Conservation (phyloP, 2,888 invertebrate species). For the Diogma glabrata region DNA sequence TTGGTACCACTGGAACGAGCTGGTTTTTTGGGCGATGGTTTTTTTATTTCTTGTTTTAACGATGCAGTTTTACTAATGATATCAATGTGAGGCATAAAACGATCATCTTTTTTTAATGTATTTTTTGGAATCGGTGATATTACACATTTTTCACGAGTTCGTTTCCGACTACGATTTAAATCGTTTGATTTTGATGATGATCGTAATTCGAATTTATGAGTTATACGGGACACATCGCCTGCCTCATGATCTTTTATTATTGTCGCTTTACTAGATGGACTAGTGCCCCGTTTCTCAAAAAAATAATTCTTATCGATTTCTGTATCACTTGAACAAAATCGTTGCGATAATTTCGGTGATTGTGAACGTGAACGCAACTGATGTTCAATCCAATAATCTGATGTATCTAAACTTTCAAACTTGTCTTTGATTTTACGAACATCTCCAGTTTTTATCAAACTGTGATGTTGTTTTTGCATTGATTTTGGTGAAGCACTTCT, state of each 20-base stretch:
- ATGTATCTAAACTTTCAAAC: constrained; percentile 46
- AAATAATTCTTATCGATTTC: constrained; percentile 48
- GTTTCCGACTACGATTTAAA: constrained; percentile 36
- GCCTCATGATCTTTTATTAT: constrained; percentile 38
- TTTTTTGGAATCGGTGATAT: constrained; percentile 52
- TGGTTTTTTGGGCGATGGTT: constrained; percentile 17
- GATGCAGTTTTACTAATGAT: constrained; percentile 79
- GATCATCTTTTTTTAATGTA: constrained; percentile 52
- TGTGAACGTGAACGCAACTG: background rate
- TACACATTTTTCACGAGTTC: constrained; percentile 34
- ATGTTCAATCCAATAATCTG: constrained; percentile 35
- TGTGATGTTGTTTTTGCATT: constrained; percentile 58
- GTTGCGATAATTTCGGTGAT: constrained; percentile 29
- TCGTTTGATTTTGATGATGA: constrained; percentile 25
- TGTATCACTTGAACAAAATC: constrained; percentile 70
- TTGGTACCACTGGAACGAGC: constrained; percentile 32
- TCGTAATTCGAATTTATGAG: constrained; percentile 45
- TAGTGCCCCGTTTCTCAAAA: constrained; percentile 36
- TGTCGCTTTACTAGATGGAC: constrained; percentile 36
- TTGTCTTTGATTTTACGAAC: constrained; percentile 65
- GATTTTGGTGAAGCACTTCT: constrained; percentile 53
- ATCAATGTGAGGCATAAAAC: constrained; percentile 79
- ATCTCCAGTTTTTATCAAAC: constrained; percentile 62
- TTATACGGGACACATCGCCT: constrained; percentile 48
- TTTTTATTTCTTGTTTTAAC: constrained; percentile 42